Evolutionary conservation across 2,113 vertebrate genomes (phyloP), one percentile per base, ranked within the genome.

Genomic region (Aldabrachelys gigantea): DNA sequence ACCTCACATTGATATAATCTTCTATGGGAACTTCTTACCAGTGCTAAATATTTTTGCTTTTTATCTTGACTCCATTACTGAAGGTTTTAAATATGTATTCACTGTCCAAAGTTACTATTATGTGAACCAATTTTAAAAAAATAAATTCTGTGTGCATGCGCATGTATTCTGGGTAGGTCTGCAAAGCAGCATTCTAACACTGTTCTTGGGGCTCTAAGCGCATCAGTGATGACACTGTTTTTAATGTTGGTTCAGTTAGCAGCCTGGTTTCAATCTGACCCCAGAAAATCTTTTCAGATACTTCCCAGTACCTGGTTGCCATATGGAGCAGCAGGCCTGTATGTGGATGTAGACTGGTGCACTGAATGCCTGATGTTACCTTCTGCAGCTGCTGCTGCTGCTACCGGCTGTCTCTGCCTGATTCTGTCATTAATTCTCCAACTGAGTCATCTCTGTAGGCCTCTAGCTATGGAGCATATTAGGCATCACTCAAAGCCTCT

Each of bases 311-410:
- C 92, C 94, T 94, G 86, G 79, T 79, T 85, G 88, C 95, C 95
- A 89, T 96, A 88, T 96, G 94, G 94, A 95, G 3, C 25, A 41
- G 0, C 9, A 24, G 22, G 54, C 38, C 96, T 87, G 78, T 2
- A 0, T 0, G 6, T 27, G 86, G 90, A 0, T 57, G 13, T 87
- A 38, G 85, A 57, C 87, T 80, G 82, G 83, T 82, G 92, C 22
- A 41, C 38, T 0, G 2, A 83, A 12, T 62, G 86, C 10, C 59
- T 59, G 65, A 80, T 80, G 84, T 59, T 81, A 80, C 57, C n/a
- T 49, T 88, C 49, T 91, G 93, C 96, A 92, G 95, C 92, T 96
- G 96, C 91, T 93, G 96, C 91, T 93, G 79, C 54, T 62, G 1
- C 9, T 0, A 0, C 38, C 47, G 86, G 5, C 76, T 78, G 29